Evolutionary conservation across 2,113 vertebrate genomes (phyloP).

Genomic region (Patagioenas fasciata): DNA sequence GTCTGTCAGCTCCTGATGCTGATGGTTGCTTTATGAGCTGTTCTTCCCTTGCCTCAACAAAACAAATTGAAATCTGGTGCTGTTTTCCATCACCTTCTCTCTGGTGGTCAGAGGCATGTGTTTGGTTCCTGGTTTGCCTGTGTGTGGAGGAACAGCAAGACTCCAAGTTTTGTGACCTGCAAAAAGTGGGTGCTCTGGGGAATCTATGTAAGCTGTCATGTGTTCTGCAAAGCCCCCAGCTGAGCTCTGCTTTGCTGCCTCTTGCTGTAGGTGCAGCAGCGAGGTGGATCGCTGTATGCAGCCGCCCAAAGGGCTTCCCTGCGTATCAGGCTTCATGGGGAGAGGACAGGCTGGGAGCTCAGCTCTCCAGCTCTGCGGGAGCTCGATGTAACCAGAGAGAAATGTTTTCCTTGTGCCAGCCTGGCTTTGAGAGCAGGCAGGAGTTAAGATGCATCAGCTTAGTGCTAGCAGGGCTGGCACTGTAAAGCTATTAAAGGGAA

Average conservation of each 20-base stretch:
- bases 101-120: background rate
- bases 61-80: background rate
- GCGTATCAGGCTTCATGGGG: rapidly evolving
- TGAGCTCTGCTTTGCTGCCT: background rate
- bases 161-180: background rate
- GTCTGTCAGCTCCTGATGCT: background rate
- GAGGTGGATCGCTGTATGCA: background rate
- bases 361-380: background rate
- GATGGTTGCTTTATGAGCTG: background rate
- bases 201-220: rapidly evolving
- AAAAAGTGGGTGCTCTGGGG: background rate
- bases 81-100: background rate
- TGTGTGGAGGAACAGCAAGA: background rate
- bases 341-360: background rate
- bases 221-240: background rate
- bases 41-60: background rate
- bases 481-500: conserved; percentile 43
- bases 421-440: background rate
- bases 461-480: conserved; percentile 21
- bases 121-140: background rate
- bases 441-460: conserved; percentile 49
- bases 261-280: background rate
- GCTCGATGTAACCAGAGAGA: background rate
- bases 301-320: background rate
- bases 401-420: background rate